A percentile compares a stretch with the other conserved stretches of the same genome.
phyloP scores from a whole-genome alignment of 1,140 invertebrate genomes.

The Dendroctonus ponderosae region DNA sequence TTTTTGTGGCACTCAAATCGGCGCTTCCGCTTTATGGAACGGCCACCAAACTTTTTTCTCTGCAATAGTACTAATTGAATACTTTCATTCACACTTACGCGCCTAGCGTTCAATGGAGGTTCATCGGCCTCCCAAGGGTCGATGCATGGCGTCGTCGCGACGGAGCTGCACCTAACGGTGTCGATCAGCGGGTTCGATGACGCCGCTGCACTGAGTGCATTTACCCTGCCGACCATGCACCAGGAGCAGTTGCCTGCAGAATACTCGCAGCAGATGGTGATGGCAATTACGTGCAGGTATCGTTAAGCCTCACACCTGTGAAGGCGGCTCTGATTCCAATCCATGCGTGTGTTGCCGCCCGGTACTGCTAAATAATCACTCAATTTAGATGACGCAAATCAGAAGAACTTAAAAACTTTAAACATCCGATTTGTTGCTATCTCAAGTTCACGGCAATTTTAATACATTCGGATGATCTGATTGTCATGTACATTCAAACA shows the following conservation, averaged over 20 bases:
- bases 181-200: conserved; percentile 26
- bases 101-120: conserved; percentile 2
- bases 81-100: neutral
- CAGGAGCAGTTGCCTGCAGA: conserved; percentile 6
- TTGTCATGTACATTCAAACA: no score
- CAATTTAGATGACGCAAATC: no score
- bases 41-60: neutral
- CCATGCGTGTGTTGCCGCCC: no score
- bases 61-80: neutral
- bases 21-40: neutral
- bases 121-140: conserved; percentile 31
- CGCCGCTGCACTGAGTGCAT: conserved; percentile 21
- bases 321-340: no score
- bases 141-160: conserved; percentile 25
- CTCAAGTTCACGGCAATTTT: no score
- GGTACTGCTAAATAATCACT: no score
- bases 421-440: no score
- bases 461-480: no score
- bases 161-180: conserved; percentile 30
- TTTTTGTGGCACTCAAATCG: neutral
- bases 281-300: no score
- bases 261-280: no score
- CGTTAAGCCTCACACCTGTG: no score
- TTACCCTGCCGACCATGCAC: conserved; percentile 24
- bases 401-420: no score